A percentile compares a stretch with the other conserved stretches of the same genome.
phyloP scores from a whole-genome alignment of 2,113 vertebrate species.

The Festucalex cinctus region DNA sequence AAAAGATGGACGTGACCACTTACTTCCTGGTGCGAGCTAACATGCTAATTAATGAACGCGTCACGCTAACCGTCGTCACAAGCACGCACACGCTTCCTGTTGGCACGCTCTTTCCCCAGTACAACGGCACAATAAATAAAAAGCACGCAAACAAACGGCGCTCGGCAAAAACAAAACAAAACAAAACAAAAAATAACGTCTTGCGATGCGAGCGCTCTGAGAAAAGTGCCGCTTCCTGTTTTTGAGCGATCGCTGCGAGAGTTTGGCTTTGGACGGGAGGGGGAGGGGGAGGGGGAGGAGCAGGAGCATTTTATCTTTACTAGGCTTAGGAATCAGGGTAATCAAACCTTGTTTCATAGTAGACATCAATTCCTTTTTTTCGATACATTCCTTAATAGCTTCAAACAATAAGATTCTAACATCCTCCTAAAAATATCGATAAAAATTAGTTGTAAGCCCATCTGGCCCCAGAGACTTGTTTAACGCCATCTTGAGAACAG shows the following conservation, averaged over 20 bases:
- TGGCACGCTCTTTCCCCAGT: background rate
- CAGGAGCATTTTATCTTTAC: too few relatives aligned
- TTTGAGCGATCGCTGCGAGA: background rate
- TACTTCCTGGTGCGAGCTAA: background rate
- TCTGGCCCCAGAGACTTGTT: too few relatives aligned
- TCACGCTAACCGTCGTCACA: background rate
- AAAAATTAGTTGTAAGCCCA: too few relatives aligned
- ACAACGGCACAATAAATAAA: constrained; percentile 8
- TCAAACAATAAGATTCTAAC: too few relatives aligned
- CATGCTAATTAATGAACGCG: background rate
- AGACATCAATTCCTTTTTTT: too few relatives aligned
- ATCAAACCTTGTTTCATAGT: too few relatives aligned
- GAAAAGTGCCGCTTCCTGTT: background rate
- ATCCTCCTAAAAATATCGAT: too few relatives aligned
- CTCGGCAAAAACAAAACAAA: constrained; percentile 1
- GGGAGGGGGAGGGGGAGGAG: constrained; percentile 42
- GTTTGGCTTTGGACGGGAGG: constrained; percentile 16
- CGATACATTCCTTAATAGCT: too few relatives aligned
- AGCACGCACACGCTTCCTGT: background rate
- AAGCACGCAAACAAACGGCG: background rate
- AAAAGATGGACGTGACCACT: background rate
- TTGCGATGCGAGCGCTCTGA: background rate
- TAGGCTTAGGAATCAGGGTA: too few relatives aligned
- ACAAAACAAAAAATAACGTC: background rate
- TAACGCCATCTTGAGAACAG: too few relatives aligned